These are phyloP conservation scores for Odontophorus gujanensis DNA, from an alignment of 2,113 vertebrate genomes.

Conservation along the genomic window DNA sequence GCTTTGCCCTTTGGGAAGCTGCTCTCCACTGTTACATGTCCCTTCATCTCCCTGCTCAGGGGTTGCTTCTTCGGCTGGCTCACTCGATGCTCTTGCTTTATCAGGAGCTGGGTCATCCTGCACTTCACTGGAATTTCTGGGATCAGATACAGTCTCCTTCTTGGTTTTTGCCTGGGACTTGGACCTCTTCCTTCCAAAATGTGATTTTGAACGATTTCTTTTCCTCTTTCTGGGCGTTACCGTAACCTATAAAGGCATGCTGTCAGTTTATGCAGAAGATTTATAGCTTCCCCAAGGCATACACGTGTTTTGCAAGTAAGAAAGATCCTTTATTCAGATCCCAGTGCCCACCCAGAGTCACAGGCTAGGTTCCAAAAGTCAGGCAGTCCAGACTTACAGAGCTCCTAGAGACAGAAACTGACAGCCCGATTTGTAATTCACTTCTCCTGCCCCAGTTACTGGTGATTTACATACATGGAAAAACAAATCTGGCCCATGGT, in stretches of 20 bases:
- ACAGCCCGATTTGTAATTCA: not conserved
- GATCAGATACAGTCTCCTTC: not conserved
- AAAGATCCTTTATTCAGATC: not conserved
- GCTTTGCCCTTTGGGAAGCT: conserved; percentile 45
- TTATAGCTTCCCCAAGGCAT: not conserved
- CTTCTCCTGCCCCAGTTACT: not conserved
- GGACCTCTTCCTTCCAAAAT: conserved; percentile 45
- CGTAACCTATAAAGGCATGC: conserved; percentile 8
- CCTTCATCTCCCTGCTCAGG: conserved; percentile 17
- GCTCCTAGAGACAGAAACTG: not conserved
- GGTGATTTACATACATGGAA: not conserved
- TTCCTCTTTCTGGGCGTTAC: conserved; percentile 62
- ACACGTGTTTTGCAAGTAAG: not conserved
- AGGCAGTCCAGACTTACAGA: not conserved
- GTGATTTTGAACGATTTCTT: conserved; percentile 21
- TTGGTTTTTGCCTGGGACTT: not conserved
- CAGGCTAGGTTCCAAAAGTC: not conserved
- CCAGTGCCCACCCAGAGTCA: not conserved
- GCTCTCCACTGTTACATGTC: conserved; percentile 50
- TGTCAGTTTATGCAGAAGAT: not conserved
- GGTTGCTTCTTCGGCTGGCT: not conserved
- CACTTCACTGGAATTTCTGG: conserved; percentile 34
- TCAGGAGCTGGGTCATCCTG: conserved; percentile 53
- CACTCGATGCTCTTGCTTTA: conserved; percentile 1
- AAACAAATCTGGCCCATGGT: not conserved